A percentile compares a stretch with the other conserved stretches of the same genome.
phyloP scores from a whole-genome alignment of 2,113 vertebrate genomes.

The Odobenus rosmarus region DNA sequence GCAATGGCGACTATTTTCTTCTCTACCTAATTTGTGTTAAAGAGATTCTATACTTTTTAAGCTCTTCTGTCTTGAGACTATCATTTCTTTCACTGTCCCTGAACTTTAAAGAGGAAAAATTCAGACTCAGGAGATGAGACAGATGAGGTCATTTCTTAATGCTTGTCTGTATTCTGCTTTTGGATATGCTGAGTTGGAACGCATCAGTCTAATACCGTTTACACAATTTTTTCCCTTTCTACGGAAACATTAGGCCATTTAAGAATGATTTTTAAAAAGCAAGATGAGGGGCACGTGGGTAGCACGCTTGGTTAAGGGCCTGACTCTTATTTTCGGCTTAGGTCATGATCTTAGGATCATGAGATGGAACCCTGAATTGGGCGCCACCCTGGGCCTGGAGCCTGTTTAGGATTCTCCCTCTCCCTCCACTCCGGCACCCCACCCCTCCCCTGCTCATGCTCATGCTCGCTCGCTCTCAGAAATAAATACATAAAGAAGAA shows the following conservation, averaged over 20 bases:
- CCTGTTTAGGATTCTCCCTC: neutral
- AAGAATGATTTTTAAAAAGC: neutral
- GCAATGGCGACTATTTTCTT: neutral
- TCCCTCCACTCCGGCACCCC: neutral
- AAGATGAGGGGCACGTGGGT: neutral
- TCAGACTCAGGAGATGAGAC: neutral
- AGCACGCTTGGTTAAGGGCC: neutral
- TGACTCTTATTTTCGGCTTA: neutral
- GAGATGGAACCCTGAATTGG: neutral
- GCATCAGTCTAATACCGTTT: neutral
- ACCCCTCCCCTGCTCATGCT: neutral
- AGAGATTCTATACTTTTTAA: neutral
- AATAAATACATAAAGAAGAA: neutral
- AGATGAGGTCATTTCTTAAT: neutral
- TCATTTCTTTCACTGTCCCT: neutral
- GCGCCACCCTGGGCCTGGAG: neutral
- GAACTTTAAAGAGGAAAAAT: constrained; percentile 5
- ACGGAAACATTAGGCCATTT: neutral
- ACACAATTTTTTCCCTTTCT: neutral
- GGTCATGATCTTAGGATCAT: neutral
- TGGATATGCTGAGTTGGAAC: neutral
- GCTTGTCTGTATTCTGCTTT: neutral
- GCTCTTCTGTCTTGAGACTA: neutral
- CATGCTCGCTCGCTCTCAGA: neutral
- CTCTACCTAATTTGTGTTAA: neutral